Conservation (phyloP, 2,888 invertebrate species). For the Dinocampus coccinellae region DNA sequence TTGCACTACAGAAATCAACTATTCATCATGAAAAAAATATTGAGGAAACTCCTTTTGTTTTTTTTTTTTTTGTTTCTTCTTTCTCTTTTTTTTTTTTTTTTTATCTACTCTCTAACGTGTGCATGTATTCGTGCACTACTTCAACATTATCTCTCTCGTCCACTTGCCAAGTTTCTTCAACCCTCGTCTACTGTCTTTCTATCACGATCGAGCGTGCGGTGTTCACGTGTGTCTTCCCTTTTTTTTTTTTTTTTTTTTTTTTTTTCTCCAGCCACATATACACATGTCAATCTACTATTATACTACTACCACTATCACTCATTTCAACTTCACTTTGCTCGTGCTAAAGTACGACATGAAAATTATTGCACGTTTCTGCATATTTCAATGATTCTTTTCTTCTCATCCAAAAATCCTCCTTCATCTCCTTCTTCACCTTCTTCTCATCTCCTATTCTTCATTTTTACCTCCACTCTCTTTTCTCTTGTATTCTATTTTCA, state of each 20-base stretch:
- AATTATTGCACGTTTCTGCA: conserved; percentile 60
- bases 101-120: neutral
- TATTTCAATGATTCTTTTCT: conserved; percentile 52
- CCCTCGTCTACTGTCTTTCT: conserved; percentile 31
- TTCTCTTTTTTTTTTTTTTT: conserved; percentile 3
- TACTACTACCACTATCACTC: conserved; percentile 7
- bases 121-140: neutral
- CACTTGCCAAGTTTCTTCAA: conserved; percentile 24
- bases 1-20: neutral
- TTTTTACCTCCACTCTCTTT: neutral
- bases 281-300: conserved; percentile 22
- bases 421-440: conserved; percentile 33
- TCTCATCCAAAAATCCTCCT: conserved; percentile 29
- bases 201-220: conserved; percentile 35
- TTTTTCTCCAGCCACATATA: too few relatives aligned
- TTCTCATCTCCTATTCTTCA: conserved; percentile 35
- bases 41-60: neutral
- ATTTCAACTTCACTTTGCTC: conserved; percentile 43
- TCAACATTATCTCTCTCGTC: conserved; percentile 8
- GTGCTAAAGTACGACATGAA: conserved; percentile 55
- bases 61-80: neutral
- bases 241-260: too few relatives aligned
- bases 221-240: conserved; percentile 29
- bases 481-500: conserved; percentile 1
- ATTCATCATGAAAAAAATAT: neutral